Evolutionary conservation across 1,140 invertebrate species (phyloP).

Genomic region (Bombus superbus): DNA sequence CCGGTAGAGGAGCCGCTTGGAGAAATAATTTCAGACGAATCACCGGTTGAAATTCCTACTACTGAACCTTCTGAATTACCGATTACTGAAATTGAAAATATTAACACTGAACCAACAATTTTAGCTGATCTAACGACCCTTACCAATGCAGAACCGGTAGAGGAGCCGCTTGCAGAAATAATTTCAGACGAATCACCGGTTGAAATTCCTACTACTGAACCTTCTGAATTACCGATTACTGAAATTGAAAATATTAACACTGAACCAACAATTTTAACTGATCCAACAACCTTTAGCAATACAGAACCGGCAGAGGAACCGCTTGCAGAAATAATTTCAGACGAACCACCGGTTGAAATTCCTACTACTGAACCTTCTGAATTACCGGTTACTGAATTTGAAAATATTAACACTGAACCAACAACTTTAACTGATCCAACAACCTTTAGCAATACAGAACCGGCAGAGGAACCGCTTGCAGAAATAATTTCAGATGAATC

Average conservation of each 20-base stretch:
- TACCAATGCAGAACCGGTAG: not conserved
- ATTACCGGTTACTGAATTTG: too few species aligned
- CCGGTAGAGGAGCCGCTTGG: accelerated
- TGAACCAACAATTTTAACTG: accelerated
- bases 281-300: not conserved
- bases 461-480: accelerated
- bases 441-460: not conserved
- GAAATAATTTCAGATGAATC: accelerated
- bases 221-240: too few species aligned
- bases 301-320: not conserved
- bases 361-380: accelerated
- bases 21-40: not conserved
- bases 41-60: accelerated
- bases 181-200: too few species aligned
- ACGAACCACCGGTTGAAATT: too few species aligned
- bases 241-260: not conserved
- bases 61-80: too few species aligned
- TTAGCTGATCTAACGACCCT: too few species aligned
- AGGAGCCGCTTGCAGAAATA: too few species aligned
- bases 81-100: too few species aligned
- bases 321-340: not conserved
- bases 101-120: too few species aligned
- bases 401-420: too few species aligned
- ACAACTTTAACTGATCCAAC: accelerated
- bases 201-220: too few species aligned